Conservation (phyloP, 2,797 vertebrate genomes). For the Chelmon rostratus region DNA sequence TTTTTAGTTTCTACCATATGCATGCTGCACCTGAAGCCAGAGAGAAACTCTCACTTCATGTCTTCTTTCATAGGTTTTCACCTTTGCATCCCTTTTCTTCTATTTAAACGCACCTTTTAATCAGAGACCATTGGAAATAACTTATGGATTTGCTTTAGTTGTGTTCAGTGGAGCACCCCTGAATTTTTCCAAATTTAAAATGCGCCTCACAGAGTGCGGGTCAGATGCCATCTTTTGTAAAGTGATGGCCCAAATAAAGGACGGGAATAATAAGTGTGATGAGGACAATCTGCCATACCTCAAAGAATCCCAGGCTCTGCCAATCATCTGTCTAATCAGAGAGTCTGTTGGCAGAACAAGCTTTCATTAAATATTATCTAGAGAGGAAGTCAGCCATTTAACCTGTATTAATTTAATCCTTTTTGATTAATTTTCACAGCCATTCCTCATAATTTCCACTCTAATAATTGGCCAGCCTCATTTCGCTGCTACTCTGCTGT, state of each 20-base stretch:
- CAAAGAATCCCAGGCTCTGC: conserved; percentile 61
- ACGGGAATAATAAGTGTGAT: conserved; percentile 54
- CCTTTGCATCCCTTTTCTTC: conserved; percentile 1
- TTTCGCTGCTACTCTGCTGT: conserved; percentile 56
- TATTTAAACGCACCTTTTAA: conserved; percentile 14
- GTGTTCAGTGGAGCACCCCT: background rate
- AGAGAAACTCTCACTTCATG: background rate
- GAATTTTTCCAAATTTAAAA: conserved; percentile 30
- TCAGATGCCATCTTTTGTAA: conserved; percentile 64
- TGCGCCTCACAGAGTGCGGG: conserved; percentile 45
- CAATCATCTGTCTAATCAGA: conserved; percentile 73
- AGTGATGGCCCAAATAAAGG: conserved; percentile 58
- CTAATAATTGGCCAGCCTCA: conserved; percentile 65
- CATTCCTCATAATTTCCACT: conserved; percentile 68
- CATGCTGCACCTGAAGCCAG: background rate
- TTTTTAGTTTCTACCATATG: background rate
- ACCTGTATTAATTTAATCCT: conserved; percentile 78
- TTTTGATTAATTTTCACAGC: conserved; percentile 75
- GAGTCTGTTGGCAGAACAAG: conserved; percentile 71
- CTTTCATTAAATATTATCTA: conserved; percentile 74
- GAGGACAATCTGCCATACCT: conserved; percentile 66
- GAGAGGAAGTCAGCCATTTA: conserved; percentile 71
- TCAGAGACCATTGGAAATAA: conserved; percentile 22
- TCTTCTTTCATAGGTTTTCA: conserved; percentile 17
- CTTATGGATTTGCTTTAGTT: conserved; percentile 12